Evolutionary conservation across 2,888 invertebrate species (phyloP), one percentile per base, ranked within the genome.

Genomic region (Cataglyphis albicans): DNA sequence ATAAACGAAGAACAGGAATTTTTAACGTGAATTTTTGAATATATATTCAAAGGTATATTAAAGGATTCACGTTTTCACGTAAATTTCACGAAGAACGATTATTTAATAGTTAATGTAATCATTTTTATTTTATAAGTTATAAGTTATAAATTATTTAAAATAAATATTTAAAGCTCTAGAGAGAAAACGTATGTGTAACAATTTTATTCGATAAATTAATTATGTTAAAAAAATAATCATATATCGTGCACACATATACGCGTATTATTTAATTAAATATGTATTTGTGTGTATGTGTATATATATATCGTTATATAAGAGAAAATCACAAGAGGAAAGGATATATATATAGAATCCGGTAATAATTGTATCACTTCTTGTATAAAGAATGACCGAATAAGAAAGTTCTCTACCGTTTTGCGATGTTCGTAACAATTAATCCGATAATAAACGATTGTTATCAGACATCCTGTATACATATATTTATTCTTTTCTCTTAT

Each of bases 191-290:
- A 63, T n/a, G 25, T 67, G 7, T 15, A 21, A 21, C 18, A 48
- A 64, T 64, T 64, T 48, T 48, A n/a, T 48, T 68, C 7, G 1
- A 12, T 68, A 52, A 68, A 48, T 68, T 52, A 68, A 6, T 32
- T 52, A 18, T 1, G n/a, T 48, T 10, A 44, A 67, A 65, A 41
- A 41, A 29, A n/a, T 21, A 21, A 63, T 63, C 15, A n/a, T 38
- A 10, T 64, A 48, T 48, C 48, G 18, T 18, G 18, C 48, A 18
- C 6, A 48, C 41, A 25, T 25, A 25, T 25, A 44, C 12, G 12
- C 12, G 2, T 18, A 25, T 29, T 25, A 64, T 6, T 35, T 21
- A 1, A 0, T 35, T n/a, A 52, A 52, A n/a, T 52, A n/a, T n/a
- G 48, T 18, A 48, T 48, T 15, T 48, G 18, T 15, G 12, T 15